Evolutionary conservation across 2,797 vertebrate genomes (phyloP).

Genomic region (Morelia viridis): DNA sequence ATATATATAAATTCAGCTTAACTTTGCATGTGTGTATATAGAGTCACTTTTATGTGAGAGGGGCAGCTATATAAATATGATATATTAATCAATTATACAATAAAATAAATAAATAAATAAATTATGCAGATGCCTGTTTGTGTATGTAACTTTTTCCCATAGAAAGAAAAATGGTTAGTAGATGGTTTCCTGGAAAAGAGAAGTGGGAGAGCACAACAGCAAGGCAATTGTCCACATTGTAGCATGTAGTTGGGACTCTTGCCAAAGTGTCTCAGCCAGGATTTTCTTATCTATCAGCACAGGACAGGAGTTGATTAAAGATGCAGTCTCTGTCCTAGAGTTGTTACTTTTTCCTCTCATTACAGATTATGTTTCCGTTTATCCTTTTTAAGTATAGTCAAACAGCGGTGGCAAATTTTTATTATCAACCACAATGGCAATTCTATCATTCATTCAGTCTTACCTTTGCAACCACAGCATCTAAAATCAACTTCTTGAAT

Average conservation of each 20-base stretch:
- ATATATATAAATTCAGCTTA: not conserved
- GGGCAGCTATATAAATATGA: no score
- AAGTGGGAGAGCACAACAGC: not conserved
- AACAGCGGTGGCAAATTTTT: not conserved
- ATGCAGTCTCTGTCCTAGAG: not conserved
- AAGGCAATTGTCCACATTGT: not conserved
- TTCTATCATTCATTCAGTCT: not conserved
- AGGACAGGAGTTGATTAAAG: not conserved
- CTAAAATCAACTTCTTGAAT: not conserved
- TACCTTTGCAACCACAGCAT: not conserved
- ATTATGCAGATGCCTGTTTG: not conserved
- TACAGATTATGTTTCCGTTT: not conserved
- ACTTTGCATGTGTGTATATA: not conserved
- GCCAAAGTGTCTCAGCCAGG: not conserved
- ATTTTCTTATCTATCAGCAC: not conserved
- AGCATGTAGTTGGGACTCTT: not conserved
- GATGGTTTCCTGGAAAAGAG: not conserved
- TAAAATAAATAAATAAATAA: no score
- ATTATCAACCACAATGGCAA: not conserved
- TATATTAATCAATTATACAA: no score
- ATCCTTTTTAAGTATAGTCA: not conserved
- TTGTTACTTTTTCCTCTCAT: not conserved
- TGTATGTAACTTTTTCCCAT: not conserved
- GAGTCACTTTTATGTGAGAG: no score
- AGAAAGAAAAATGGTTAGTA: not conserved